Conservation (phyloP, 2,113 vertebrate species). For the Struthidea cinerea region DNA sequence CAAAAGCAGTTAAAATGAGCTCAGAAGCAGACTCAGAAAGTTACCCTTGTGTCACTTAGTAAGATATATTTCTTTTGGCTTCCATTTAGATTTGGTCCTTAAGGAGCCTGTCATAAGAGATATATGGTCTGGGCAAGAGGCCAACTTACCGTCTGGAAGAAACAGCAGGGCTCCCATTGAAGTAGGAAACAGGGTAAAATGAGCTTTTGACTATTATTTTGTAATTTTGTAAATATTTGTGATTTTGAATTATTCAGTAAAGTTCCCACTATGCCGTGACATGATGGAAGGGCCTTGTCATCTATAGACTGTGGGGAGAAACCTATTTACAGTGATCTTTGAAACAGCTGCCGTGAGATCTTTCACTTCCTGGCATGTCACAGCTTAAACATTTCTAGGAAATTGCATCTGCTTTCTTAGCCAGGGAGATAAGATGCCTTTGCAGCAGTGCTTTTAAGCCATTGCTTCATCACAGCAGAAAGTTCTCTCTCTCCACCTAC, state of each 20-base stretch:
- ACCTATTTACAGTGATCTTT: neutral
- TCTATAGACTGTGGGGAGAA: neutral
- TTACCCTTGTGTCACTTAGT: conserved; percentile 25
- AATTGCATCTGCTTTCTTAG: conserved; percentile 28
- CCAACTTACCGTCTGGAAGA: conserved; percentile 51
- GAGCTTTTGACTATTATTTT: conserved; percentile 24
- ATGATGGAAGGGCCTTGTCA: neutral
- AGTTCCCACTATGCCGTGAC: neutral
- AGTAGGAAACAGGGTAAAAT: neutral
- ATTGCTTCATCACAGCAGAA: neutral
- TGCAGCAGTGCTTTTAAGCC: neutral
- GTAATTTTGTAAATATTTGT: conserved; percentile 44
- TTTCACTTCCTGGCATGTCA: conserved; percentile 8
- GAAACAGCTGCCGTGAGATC: neutral
- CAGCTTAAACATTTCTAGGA: conserved; percentile 42
- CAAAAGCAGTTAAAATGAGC: conserved; percentile 23
- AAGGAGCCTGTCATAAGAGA: conserved; percentile 55
- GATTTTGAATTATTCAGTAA: neutral
- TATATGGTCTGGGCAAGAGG: conserved; percentile 50
- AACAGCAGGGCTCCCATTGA: conserved; percentile 26
- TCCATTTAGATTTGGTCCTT: conserved; percentile 51
- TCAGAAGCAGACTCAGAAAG: neutral
- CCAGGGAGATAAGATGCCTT: conserved; percentile 23
- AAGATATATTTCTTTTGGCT: conserved; percentile 57
- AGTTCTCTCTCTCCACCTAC: accelerated